Evolutionary conservation across 1,140 invertebrate species (phyloP), one percentile per base, ranked within the genome.

Genomic region (Drosophila parabipectinata): DNA sequence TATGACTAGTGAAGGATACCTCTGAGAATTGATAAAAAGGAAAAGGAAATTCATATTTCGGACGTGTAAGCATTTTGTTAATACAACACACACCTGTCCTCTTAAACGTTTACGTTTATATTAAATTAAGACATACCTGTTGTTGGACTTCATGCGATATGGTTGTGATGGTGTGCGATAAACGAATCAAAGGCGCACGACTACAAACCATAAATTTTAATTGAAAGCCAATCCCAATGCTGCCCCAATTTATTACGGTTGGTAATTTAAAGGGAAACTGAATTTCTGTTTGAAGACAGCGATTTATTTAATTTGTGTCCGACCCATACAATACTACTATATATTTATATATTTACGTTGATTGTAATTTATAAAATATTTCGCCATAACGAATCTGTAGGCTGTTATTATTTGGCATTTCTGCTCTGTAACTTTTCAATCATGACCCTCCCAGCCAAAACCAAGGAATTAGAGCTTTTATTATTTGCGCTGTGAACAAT

Each of bases 181-280:
- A 37, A 37, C 34, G 34, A 37, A 37, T 37, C 34, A 37, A 37
- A 37, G 34, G 10, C 34, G 34, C 34, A 37, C 34, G 34, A 37
- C 34, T 37, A n/a, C 34, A 37, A 37, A 37, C 34, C 34, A 37
- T 37, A 37, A 37, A 37, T 37, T 37, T 37, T 37, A 37, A 37
- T 37, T 37, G 34, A 37, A 37, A 37, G 12, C 34, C 34, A 37
- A 37, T 37, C 34, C 34, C 34, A 37, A 37, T 12, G 34, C 34
- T 3, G 34, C 10, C 10, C 32, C 34, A 37, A 37, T 37, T 37
- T 37, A 37, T 37, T 37, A 10, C 34, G 34, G 34, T 37, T 37
- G 34, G 34, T 37, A 37, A 37, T 37, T 37, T 37, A 37, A 37
- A 12, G 34, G 34, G 34, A 37, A 37, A 37, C 34, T n/a, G 34